Evolutionary conservation across 2,113 vertebrate species (phyloP).

Genomic region (Toxostoma redivivum): DNA sequence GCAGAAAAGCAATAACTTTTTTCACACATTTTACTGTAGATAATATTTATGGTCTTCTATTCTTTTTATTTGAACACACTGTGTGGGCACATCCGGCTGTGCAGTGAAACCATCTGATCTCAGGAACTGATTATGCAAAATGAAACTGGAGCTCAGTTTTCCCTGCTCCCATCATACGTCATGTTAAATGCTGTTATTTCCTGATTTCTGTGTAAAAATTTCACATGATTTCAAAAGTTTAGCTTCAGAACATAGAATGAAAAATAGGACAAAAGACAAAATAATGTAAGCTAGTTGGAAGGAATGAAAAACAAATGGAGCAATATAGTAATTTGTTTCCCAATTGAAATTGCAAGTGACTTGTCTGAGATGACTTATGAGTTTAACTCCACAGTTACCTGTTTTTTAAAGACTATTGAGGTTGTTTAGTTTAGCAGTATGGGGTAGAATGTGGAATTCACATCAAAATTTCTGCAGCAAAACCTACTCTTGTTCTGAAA

Average conservation of each 20-base stretch:
- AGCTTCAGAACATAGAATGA: not conserved
- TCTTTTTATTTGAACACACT: not conserved
- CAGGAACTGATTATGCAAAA: not conserved
- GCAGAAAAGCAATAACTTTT: not conserved
- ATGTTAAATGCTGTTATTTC: not conserved
- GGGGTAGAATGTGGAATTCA: not conserved
- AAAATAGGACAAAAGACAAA: not conserved
- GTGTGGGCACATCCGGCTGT: not conserved
- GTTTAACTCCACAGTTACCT: not conserved
- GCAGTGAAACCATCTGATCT: not conserved
- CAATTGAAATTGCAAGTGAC: not conserved
- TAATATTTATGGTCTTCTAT: not conserved
- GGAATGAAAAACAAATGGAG: not conserved
- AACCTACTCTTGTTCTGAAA: not conserved
- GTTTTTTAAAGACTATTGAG: not conserved
- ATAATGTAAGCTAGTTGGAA: not conserved
- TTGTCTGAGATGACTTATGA: not conserved
- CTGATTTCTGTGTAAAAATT: not conserved
- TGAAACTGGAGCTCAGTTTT: not conserved
- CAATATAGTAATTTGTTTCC: not conserved
- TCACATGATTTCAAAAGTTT: not conserved
- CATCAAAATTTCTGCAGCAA: not conserved
- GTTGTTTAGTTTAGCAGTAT: not conserved
- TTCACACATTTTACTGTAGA: constrained; percentile 20
- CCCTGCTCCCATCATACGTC: not conserved